phyloP scores from a whole-genome alignment of 2,797 vertebrate genomes.

The Acanthiza pusilla region DNA sequence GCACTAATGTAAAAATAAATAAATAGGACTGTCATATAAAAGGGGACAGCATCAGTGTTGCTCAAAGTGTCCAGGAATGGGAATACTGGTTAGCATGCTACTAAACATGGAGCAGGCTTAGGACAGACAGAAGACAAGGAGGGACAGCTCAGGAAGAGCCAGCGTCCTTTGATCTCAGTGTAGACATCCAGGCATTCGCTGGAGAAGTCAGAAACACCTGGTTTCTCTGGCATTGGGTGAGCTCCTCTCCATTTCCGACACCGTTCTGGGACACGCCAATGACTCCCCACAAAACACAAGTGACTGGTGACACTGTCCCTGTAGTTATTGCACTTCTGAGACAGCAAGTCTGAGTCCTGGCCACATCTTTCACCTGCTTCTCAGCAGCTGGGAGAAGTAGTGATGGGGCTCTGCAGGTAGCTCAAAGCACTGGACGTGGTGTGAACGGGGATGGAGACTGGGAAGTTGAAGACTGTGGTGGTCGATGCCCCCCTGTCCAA shows the following conservation, averaged over 20 bases:
- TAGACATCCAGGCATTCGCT: conserved; percentile 57
- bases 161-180: conserved; percentile 59
- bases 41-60: conserved; percentile 43
- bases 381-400: conserved; percentile 97
- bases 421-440: conserved; percentile 81
- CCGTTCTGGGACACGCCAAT: background rate
- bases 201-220: conserved; percentile 10
- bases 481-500: conserved; percentile 80
- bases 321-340: conserved; percentile 71
- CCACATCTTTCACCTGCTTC: background rate
- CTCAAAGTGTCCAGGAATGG: conserved; percentile 65
- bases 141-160: conserved; percentile 55
- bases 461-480: conserved; percentile 93
- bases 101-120: conserved; percentile 63
- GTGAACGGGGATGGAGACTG: conserved; percentile 92
- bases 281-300: background rate
- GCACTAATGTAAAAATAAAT: conserved; percentile 76
- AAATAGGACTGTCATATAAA: conserved; percentile 70
- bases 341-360: conserved; percentile 22
- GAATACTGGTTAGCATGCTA: conserved; percentile 76
- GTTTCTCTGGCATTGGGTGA: background rate
- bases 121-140: conserved; percentile 54
- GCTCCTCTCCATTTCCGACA: background rate
- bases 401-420: conserved; percentile 96
- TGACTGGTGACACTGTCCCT: conserved; percentile 28